A percentile compares a stretch with the other conserved stretches of the same genome.
Conservation (phyloP, 2,888 invertebrate species). For the Diplazon laetatorius region DNA sequence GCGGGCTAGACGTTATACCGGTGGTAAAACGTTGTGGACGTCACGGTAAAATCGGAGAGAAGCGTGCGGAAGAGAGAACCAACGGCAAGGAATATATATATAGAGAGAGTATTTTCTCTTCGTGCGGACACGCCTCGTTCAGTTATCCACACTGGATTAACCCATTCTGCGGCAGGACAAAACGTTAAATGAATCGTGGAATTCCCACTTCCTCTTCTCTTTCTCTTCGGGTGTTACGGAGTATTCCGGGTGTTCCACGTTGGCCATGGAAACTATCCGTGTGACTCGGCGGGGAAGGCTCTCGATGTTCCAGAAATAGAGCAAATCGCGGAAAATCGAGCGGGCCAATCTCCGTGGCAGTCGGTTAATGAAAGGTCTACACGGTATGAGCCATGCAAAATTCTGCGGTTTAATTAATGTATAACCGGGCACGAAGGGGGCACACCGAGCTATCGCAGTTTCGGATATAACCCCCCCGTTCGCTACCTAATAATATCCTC, state of each 20-base stretch:
- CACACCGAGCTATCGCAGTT: neutral
- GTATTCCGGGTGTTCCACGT: conserved; percentile 25
- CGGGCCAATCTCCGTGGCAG: conserved; percentile 57
- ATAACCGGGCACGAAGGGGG: conserved; percentile 59
- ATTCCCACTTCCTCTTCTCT: conserved; percentile 68
- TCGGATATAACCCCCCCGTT: conserved; percentile 38
- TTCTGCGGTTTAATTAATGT: conserved; percentile 73
- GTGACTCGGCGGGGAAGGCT: conserved; percentile 46
- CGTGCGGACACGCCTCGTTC: conserved; percentile 68
- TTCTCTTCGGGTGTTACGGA: conserved; percentile 39
- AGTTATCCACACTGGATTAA: conserved; percentile 75
- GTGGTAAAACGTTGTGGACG: conserved; percentile 55
- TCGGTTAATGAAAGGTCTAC: conserved; percentile 76
- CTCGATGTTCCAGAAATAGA: conserved; percentile 64
- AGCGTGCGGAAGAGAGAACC: conserved; percentile 40
- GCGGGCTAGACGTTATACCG: conserved; percentile 40
- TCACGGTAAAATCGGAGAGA: conserved; percentile 54
- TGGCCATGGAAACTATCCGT: conserved; percentile 15
- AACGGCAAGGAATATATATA: conserved; percentile 21
- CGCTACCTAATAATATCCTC: conserved; percentile 39
- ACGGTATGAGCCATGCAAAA: conserved; percentile 58
- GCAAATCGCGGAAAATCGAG: conserved; percentile 71
- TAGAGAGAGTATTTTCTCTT: conserved; percentile 39
- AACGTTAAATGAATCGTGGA: conserved; percentile 78
- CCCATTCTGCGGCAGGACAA: conserved; percentile 71